Percentiles rank a stretch among this genome's conserved stretches.
Conservation (phyloP, 2,797 vertebrate genomes). For the Enteromius afrohamiltoni region DNA sequence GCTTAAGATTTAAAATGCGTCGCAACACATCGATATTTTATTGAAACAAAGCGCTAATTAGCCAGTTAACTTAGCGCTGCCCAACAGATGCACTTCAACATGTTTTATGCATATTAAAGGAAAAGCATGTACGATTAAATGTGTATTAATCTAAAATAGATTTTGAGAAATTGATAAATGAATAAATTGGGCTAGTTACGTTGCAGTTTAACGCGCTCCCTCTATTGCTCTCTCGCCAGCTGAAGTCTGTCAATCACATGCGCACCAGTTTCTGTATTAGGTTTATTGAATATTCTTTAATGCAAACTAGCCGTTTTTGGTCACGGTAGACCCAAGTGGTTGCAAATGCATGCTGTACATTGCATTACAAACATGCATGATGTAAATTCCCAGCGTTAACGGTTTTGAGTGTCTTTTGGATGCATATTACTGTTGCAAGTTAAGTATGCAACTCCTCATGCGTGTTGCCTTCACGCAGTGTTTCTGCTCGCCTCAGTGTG, state of each 20-base stretch:
- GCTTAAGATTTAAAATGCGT: neutral
- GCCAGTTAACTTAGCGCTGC: no score
- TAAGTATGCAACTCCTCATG: conserved; percentile 29
- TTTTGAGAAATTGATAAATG: neutral
- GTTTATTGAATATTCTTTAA: neutral
- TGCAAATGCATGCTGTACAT: neutral
- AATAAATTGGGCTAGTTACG: neutral
- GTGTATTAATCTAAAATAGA: neutral
- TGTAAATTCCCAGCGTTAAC: neutral
- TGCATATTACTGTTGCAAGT: neutral
- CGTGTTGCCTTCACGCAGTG: conserved; percentile 18
- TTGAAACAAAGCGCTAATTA: neutral
- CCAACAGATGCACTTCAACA: neutral
- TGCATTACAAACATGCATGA: neutral
- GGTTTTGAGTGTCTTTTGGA: no score
- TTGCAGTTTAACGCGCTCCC: neutral
- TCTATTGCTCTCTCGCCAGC: neutral
- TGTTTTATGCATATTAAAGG: neutral
- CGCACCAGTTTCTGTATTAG: conserved; percentile 1
- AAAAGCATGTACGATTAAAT: neutral
- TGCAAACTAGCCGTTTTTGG: neutral
- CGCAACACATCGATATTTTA: neutral
- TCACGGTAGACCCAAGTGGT: no score
- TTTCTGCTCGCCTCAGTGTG: conserved; percentile 9
- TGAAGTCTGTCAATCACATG: conserved; percentile 28